phyloP scores from a whole-genome alignment of 2,113 vertebrate species.

The Microtus oregoni region DNA sequence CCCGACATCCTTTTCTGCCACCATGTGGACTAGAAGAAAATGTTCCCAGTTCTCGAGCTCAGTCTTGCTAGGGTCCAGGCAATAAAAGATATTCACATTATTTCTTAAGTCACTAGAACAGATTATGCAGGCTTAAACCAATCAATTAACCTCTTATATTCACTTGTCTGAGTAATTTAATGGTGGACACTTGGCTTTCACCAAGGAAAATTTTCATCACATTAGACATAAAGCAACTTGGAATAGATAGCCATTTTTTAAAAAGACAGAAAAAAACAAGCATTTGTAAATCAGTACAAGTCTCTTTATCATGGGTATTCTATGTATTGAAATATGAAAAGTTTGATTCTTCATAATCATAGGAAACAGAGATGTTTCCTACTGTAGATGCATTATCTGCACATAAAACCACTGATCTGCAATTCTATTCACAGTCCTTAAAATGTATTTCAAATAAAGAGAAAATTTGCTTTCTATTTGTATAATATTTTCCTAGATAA shows the following conservation, averaged over 20 bases:
- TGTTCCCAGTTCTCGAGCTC: not conserved
- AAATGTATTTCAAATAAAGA: conserved; percentile 79
- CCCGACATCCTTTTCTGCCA: not conserved
- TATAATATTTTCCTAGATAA: conserved; percentile 69
- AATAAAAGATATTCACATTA: not conserved
- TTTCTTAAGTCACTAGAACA: not conserved
- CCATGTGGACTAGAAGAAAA: not conserved
- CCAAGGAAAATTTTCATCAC: not conserved
- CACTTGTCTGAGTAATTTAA: conserved; percentile 17
- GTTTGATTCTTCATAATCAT: conserved; percentile 77
- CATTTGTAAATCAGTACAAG: not conserved
- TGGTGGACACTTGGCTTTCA: not conserved
- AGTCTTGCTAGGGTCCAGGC: not conserved
- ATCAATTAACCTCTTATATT: not conserved
- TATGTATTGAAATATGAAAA: conserved; percentile 57
- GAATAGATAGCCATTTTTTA: not conserved
- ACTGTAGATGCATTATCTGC: conserved; percentile 72
- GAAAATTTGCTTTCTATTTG: conserved; percentile 66
- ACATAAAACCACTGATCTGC: conserved; percentile 80
- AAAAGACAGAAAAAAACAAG: not conserved
- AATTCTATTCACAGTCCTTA: conserved; percentile 74
- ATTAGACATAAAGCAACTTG: not conserved
- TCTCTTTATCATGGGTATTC: not conserved
- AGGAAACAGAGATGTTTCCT: conserved; percentile 74
- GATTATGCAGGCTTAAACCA: not conserved